Percentiles rank a stretch among this genome's conserved stretches.
phyloP scores from a whole-genome alignment of 2,797 vertebrate genomes.

The Peromyscus nudipes region DNA sequence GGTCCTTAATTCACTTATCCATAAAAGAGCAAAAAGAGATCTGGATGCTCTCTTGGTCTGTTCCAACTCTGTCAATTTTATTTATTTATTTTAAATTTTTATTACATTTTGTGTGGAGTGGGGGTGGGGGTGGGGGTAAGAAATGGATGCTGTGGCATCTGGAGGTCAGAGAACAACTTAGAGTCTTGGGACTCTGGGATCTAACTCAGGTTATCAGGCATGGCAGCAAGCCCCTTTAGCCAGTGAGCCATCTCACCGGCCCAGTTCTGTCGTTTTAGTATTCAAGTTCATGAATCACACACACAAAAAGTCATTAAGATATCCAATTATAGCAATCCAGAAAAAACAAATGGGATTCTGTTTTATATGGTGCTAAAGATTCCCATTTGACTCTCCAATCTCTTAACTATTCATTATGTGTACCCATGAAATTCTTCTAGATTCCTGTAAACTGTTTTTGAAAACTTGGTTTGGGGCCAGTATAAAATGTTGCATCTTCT shows the following conservation, averaged over 20 bases:
- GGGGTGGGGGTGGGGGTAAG: neutral
- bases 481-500: slow-evolving; percentile 66
- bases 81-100: neutral
- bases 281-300: slow-evolving; percentile 53
- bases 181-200: neutral
- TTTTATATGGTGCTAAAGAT: slow-evolving; percentile 77
- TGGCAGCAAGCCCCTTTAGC: neutral
- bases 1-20: neutral
- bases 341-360: slow-evolving; percentile 74
- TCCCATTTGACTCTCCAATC: slow-evolving; percentile 81
- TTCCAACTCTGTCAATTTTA: neutral
- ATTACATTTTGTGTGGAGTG: neutral
- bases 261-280: slow-evolving; percentile 53
- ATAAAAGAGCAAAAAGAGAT: neutral
- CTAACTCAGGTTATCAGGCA: neutral
- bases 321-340: slow-evolving; percentile 68
- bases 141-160: neutral
- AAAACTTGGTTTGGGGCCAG: slow-evolving; percentile 81
- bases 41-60: neutral
- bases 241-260: neutral
- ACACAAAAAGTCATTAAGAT: slow-evolving; percentile 68
- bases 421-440: slow-evolving; percentile 73
- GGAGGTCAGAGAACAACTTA: neutral
- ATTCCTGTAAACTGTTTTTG: slow-evolving; percentile 87
- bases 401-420: slow-evolving; percentile 78